These are phyloP conservation scores for Myotis myotis DNA, from an alignment of 2,797 vertebrate genomes.

Conservation along the genomic window DNA sequence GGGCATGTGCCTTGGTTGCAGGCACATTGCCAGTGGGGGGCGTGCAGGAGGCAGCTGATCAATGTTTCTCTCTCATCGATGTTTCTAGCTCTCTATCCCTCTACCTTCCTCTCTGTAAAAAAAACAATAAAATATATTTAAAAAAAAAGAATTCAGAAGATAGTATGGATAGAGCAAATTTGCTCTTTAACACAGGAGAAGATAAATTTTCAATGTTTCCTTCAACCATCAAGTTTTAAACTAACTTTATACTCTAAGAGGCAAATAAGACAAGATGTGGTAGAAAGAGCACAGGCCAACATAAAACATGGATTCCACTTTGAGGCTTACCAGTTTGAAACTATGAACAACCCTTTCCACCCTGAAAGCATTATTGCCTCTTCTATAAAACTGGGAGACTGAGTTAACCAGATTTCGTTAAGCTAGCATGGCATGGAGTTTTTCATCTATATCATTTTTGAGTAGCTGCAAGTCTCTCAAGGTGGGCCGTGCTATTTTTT, in stretches of 20 bases:
- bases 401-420: background rate
- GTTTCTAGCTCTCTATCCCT: no score
- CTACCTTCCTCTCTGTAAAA: no score
- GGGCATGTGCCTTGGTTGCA: no score
- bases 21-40: no score
- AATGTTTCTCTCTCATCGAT: no score
- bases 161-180: background rate
- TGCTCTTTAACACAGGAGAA: background rate
- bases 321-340: background rate
- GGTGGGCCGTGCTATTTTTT: background rate
- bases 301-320: background rate
- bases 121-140: no score
- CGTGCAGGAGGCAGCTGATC: no score
- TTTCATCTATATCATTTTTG: background rate
- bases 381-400: background rate
- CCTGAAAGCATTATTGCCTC: background rate
- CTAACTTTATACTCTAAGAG: background rate
- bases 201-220: background rate
- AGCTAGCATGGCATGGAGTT: background rate
- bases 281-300: background rate
- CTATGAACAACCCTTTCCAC: background rate
- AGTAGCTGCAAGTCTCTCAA: background rate
- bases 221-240: background rate
- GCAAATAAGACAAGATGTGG: background rate
- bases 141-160: background rate